These are phyloP conservation scores for Plagodis pulveraria DNA, from an alignment of 2,888 invertebrate species.

Conservation along the genomic window DNA sequence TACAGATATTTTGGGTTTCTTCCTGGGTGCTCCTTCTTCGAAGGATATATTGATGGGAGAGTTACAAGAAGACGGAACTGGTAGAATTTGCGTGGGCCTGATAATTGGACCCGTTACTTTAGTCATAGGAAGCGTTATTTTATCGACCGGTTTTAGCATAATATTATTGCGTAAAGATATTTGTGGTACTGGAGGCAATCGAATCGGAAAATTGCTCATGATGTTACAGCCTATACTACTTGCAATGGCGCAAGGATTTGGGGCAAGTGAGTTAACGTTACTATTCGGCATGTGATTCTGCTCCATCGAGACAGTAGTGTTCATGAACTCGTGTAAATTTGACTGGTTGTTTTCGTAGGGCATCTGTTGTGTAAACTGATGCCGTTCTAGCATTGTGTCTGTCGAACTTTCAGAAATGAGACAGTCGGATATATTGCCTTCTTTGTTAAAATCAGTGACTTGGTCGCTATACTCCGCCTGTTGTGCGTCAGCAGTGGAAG, in stretches of 20 bases:
- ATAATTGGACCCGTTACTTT: conserved; percentile 76
- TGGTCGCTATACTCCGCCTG: conserved; percentile 55
- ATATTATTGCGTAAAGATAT: conserved; percentile 68
- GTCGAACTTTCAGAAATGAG: conserved; percentile 70
- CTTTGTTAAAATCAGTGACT: conserved; percentile 71
- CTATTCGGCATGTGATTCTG: conserved; percentile 63
- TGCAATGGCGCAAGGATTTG: conserved; percentile 61
- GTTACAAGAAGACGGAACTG: conserved; percentile 71
- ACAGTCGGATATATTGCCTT: conserved; percentile 72
- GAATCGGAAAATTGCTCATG: conserved; percentile 75
- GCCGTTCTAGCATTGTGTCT: conserved; percentile 65
- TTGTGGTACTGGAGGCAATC: conserved; percentile 64
- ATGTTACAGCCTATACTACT: conserved; percentile 66
- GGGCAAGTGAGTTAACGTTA: conserved; percentile 60
- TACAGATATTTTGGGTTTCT: conserved; percentile 81
- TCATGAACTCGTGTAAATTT: conserved; percentile 68
- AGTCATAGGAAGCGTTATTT: conserved; percentile 65
- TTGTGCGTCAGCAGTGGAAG: conserved; percentile 51
- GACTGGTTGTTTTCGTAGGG: conserved; percentile 61
- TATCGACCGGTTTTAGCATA: conserved; percentile 70
- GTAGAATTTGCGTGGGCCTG: conserved; percentile 73
- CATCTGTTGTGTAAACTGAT: conserved; percentile 61
- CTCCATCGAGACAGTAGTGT: conserved; percentile 63
- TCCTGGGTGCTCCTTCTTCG: conserved; percentile 72
- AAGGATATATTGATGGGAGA: conserved; percentile 65